These are phyloP conservation scores for honey bee (Apis mellifera) DNA, from an alignment of 1,140 invertebrate species.

Conservation along the genomic window DNA sequence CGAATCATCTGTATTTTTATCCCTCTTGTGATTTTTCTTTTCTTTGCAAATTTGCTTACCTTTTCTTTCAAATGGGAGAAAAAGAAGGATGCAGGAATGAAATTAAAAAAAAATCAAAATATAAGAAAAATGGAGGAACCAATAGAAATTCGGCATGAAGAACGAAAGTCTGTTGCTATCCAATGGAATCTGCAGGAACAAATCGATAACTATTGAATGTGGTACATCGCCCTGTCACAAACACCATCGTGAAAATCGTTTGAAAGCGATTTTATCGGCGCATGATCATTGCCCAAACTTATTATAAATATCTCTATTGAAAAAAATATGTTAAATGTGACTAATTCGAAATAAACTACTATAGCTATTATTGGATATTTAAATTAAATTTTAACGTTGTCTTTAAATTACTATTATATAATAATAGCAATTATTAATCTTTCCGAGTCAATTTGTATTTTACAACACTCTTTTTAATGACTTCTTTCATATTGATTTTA, in stretches of 20 bases:
- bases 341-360: not conserved
- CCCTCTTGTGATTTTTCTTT: not conserved
- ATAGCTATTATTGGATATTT: not conserved
- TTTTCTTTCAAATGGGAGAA: conserved; percentile 29
- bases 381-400: not conserved
- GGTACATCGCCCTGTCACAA: conserved; percentile 13
- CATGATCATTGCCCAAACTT: not conserved
- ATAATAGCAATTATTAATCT: not conserved
- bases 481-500: not conserved
- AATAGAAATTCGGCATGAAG: conserved; percentile 51
- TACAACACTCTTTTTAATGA: not conserved
- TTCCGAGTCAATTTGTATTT: not conserved
- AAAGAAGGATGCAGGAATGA: not conserved
- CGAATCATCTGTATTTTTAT: not conserved
- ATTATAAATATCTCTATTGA: conserved; percentile 29
- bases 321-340: conserved; percentile 35
- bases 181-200: conserved; percentile 19
- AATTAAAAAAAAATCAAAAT: not conserved
- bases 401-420: not conserved
- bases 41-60: not conserved
- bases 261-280: conserved; percentile 46
- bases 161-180: conserved; percentile 38
- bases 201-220: conserved; percentile 47
- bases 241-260: conserved; percentile 31
- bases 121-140: conserved; percentile 27